Evolutionary conservation across 2,888 invertebrate species (phyloP), one percentile per base, ranked within the genome.

Genomic region (Lasioglossum vierecki): DNA sequence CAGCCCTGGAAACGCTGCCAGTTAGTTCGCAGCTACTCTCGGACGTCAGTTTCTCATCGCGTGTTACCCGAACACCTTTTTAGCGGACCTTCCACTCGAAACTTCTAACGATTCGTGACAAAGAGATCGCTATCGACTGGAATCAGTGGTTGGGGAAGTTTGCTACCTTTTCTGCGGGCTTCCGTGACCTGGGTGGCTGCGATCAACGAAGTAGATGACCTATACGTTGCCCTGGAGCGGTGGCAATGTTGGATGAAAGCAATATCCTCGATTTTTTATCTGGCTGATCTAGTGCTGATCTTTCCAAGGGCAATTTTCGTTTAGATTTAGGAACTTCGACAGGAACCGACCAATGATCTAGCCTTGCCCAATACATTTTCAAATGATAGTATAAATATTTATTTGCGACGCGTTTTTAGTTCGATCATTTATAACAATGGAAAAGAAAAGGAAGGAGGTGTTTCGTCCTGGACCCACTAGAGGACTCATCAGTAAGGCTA

Each of bases 1-100:
- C 53, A 77, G 35, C 76, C 35, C 66, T 63, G 66, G 63, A 70
- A 80, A 80, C 73, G 39, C 22, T 41, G 49, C 49, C 30, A 30
- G 63, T 41, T 39, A 6, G 68, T 57, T 35, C 46, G 41, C 74
- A 35, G 46, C 71, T 66, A 63, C 49, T 71, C 49, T n/a, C 44
- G 41, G 39, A 82, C 35, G 66, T 66, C 35, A 66, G 66, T 35
- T 66, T 66, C 66, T 35, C 30, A 63, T 63, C 63, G 63, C 66
- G 66, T 35, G 66, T 18, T 15, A 2, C 26, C 63, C 63, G 63
- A 15, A n/a, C 4, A 30, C 63, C 30, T 63, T 63, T 63, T 63
- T 63, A 63, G 15, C 63, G 63, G 30, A 63, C 30, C 30, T 75
- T 75, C 41, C 60, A 70, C 71, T 26, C 39, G 68, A 26, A 72